Evolutionary conservation across 2,797 vertebrate genomes (phyloP).

Genomic region (Cirrhinus molitorella): DNA sequence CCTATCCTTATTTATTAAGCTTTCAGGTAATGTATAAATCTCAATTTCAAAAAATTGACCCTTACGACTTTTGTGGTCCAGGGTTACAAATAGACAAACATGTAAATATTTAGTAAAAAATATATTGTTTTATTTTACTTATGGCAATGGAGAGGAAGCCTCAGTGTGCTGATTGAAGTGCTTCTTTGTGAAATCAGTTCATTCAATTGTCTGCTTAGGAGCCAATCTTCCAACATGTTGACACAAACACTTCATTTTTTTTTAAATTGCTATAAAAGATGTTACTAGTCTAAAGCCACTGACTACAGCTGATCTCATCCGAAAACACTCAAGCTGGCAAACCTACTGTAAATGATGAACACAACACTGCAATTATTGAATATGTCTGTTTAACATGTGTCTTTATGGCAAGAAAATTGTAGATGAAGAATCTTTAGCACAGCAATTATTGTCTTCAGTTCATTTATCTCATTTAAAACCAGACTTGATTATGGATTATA

Average conservation of each 20-base stretch:
- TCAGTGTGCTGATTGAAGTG: not conserved
- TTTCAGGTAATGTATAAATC: too few relatives aligned
- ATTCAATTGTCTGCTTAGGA: not conserved
- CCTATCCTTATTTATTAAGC: too few relatives aligned
- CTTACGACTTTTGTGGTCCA: too few relatives aligned
- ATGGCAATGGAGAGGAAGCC: too few relatives aligned
- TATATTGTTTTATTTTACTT: not conserved
- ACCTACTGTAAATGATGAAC: not conserved
- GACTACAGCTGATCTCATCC: not conserved
- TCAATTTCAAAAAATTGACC: too few relatives aligned
- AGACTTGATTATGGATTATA: not conserved
- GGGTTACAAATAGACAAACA: not conserved
- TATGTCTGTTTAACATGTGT: conserved; percentile 13
- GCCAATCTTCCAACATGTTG: not conserved
- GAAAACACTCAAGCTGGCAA: not conserved
- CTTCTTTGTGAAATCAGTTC: not conserved
- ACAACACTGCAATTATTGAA: not conserved
- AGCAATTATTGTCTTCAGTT: not conserved
- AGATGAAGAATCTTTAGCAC: not conserved
- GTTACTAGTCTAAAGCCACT: not conserved
- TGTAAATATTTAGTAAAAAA: not conserved
- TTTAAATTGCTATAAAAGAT: not conserved
- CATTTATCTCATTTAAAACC: not conserved
- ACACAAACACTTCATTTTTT: not conserved
- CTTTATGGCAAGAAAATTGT: not conserved